phyloP scores from a whole-genome alignment of 2,113 vertebrate genomes.

The Petrocephalus microphthalmus region DNA sequence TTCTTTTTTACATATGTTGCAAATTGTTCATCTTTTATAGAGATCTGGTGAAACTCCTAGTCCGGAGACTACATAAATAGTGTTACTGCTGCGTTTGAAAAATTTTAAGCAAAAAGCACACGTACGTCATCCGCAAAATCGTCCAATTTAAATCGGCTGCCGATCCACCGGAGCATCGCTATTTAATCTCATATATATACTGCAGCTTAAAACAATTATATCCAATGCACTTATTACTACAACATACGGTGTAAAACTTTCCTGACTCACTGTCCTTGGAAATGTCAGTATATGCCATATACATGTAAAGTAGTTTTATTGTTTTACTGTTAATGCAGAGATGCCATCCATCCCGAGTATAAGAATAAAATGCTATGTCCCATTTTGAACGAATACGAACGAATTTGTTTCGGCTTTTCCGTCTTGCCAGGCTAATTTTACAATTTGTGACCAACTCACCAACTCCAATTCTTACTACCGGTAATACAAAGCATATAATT shows the following conservation, averaged over 20 bases:
- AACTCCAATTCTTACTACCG: not conserved
- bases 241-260: not conserved
- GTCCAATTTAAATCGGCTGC: not conserved
- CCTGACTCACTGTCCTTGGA: not conserved
- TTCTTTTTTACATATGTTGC: not conserved
- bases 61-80: not conserved
- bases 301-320: not conserved
- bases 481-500: not conserved
- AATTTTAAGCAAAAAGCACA: not conserved
- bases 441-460: not conserved
- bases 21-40: not conserved
- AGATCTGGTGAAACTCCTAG: not conserved
- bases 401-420: not conserved
- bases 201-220: not conserved
- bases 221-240: not conserved
- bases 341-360: not conserved
- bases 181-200: not conserved
- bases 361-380: not conserved
- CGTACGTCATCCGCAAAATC: not conserved
- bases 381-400: not conserved
- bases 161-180: not conserved
- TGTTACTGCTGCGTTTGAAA: not conserved
- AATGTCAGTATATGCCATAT: not conserved
- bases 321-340: not conserved
- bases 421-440: not conserved